Conservation (phyloP, 2,797 vertebrate genomes). For the Hippopotamyrus pictus region DNA sequence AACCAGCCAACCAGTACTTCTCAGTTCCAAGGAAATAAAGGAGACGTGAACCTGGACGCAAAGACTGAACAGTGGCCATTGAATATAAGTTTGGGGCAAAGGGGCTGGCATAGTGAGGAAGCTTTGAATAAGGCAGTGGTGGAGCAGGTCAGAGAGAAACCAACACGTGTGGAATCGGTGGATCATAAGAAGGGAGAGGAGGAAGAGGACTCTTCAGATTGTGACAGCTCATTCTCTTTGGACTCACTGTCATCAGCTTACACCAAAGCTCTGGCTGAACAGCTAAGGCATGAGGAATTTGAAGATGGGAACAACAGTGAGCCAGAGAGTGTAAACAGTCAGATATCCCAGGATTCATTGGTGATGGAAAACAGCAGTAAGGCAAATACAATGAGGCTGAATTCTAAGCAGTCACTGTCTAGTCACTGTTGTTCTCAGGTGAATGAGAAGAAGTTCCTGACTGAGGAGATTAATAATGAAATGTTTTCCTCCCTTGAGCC, state of each 20-base stretch:
- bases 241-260: conserved; percentile 85
- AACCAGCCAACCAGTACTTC: conserved; percentile 48
- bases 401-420: conserved; percentile 39
- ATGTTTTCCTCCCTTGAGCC: conserved; percentile 20
- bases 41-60: conserved; percentile 39
- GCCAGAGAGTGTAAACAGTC: conserved; percentile 78
- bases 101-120: conserved; percentile 66
- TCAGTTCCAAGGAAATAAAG: conserved; percentile 45
- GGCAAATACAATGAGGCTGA: conserved; percentile 33
- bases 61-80: conserved; percentile 45
- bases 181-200: conserved; percentile 48
- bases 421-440: conserved; percentile 27
- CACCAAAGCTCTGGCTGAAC: conserved; percentile 58
- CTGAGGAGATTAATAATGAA: conserved; percentile 40
- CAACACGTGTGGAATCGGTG: conserved; percentile 49
- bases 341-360: conserved; percentile 88
- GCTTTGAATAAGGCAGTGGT: conserved; percentile 50
- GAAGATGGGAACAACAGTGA: conserved; percentile 53
- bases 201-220: conserved; percentile 67
- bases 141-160: conserved; percentile 47
- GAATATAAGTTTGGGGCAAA: conserved; percentile 59
- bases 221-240: conserved; percentile 80
- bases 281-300: conserved; percentile 60
- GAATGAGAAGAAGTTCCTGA: conserved; percentile 51
- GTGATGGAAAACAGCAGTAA: conserved; percentile 38